phyloP scores from a whole-genome alignment of 2,797 vertebrate species.

The Notolabrus celidotus region DNA sequence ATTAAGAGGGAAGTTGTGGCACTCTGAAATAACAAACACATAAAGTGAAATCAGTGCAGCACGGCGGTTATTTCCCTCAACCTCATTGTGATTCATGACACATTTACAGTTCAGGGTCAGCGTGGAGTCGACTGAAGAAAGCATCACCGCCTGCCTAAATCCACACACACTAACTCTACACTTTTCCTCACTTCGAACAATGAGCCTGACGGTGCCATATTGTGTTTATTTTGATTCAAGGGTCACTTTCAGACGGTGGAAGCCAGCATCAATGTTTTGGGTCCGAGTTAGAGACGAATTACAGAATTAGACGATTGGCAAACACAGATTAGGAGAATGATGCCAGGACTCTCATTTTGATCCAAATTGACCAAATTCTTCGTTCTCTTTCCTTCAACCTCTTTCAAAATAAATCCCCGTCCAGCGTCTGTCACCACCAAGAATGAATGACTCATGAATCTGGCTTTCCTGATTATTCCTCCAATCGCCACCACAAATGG shows the following conservation, averaged over 20 bases:
- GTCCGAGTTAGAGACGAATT: constrained; percentile 30
- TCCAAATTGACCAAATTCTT: constrained; percentile 8
- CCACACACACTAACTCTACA: constrained; percentile 44
- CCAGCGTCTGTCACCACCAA: constrained; percentile 49
- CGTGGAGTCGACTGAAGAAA: constrained; percentile 29
- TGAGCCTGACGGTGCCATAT: constrained; percentile 1
- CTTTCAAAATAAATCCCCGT: constrained; percentile 41
- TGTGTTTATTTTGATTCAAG: constrained; percentile 45
- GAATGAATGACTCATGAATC: constrained; percentile 54
- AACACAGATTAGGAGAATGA: no score
- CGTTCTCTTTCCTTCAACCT: constrained; percentile 6
- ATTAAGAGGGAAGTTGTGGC: constrained; percentile 32
- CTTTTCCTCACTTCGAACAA: constrained; percentile 26
- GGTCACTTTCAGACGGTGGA: constrained; percentile 21
- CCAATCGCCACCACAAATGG: constrained; percentile 63
- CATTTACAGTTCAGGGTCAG: constrained; percentile 62
- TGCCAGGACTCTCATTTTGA: constrained; percentile 16
- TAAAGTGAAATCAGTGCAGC: constrained; percentile 26
- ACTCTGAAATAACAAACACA: constrained; percentile 55
- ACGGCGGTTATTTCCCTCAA: constrained; percentile 25
- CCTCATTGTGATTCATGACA: constrained; percentile 49
- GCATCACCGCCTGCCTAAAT: constrained; percentile 22
- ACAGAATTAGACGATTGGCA: constrained; percentile 36
- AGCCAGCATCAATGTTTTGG: constrained; percentile 53
- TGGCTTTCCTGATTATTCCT: constrained; percentile 46